These are phyloP conservation scores for Parochlus steinenii DNA, from an alignment of 2,888 invertebrate species.

Conservation along the genomic window DNA sequence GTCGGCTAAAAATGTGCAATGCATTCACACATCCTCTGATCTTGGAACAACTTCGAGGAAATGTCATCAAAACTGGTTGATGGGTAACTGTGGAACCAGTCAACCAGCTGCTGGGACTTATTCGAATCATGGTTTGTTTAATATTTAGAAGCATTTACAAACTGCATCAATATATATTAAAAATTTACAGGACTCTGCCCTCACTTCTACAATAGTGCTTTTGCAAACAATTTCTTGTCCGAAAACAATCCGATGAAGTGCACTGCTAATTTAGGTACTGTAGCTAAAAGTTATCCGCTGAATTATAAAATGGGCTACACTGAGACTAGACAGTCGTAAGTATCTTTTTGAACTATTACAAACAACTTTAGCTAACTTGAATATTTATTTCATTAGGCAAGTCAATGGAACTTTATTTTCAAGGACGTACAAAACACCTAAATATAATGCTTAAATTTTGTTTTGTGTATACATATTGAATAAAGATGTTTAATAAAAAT, in stretches of 20 bases:
- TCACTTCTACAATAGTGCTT: slow-evolving; percentile 18
- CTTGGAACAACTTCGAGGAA: slow-evolving; percentile 17
- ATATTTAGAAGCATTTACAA: not conserved
- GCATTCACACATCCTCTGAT: slow-evolving; percentile 18
- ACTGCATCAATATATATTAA: not conserved
- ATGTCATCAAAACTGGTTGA: slow-evolving; percentile 20
- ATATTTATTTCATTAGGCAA: too few relatives aligned
- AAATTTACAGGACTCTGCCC: slow-evolving; percentile 19
- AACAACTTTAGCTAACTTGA: too few relatives aligned
- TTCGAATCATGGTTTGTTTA: too few relatives aligned
- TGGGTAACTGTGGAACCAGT: slow-evolving; percentile 19
- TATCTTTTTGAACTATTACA: too few relatives aligned
- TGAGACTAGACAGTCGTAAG: slow-evolving; percentile 15
- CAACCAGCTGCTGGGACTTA: slow-evolving; percentile 16
- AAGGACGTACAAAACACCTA: too few relatives aligned
- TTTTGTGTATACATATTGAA: too few relatives aligned
- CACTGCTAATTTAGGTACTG: slow-evolving; percentile 1
- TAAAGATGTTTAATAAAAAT: too few relatives aligned
- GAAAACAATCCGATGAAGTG: slow-evolving; percentile 17
- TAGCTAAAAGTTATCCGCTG: slow-evolving; percentile 14
- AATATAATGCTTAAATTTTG: too few relatives aligned
- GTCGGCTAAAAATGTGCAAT: slow-evolving; percentile 19
- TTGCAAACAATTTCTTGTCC: slow-evolving; percentile 17
- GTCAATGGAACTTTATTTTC: too few relatives aligned
- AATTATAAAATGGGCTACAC: slow-evolving; percentile 19